phyloP scores from a whole-genome alignment of 2,797 vertebrate genomes.

The Syndactyla subalaris region DNA sequence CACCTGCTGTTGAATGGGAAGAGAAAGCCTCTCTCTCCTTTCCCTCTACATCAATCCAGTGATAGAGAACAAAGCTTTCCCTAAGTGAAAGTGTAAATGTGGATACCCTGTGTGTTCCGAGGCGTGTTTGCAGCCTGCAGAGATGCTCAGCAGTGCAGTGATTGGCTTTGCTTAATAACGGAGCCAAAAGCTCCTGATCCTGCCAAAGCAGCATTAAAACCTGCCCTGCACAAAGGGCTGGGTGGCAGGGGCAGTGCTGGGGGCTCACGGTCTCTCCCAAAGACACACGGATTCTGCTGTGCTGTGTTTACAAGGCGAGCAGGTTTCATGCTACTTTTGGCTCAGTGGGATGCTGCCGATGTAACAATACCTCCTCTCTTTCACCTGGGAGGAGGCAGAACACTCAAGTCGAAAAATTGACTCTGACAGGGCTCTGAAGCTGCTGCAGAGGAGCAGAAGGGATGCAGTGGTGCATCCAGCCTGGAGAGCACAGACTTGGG shows the following conservation, averaged over 20 bases:
- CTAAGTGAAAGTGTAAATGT: neutral
- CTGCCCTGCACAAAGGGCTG: neutral
- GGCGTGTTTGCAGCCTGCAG: neutral
- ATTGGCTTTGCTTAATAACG: neutral
- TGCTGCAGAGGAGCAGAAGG: neutral
- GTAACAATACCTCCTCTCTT: neutral
- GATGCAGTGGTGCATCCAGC: neutral
- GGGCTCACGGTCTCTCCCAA: neutral
- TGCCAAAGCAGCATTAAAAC: neutral
- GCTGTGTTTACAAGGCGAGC: neutral
- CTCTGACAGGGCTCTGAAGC: neutral
- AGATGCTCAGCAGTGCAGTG: neutral
- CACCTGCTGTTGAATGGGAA: neutral
- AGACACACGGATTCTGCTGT: neutral
- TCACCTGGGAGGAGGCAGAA: neutral
- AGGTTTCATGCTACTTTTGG: neutral
- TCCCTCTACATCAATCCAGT: neutral
- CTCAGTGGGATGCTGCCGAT: neutral
- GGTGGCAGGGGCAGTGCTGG: neutral
- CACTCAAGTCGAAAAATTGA: neutral
- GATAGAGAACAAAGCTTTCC: neutral
- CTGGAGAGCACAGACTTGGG: neutral
- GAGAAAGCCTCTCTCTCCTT: neutral
- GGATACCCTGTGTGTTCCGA: neutral
- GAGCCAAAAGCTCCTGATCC: constrained; percentile 22